Base-by-base conservation (phyloP, 2,113 vertebrate species). In the Mirounga angustirostris region DNA sequence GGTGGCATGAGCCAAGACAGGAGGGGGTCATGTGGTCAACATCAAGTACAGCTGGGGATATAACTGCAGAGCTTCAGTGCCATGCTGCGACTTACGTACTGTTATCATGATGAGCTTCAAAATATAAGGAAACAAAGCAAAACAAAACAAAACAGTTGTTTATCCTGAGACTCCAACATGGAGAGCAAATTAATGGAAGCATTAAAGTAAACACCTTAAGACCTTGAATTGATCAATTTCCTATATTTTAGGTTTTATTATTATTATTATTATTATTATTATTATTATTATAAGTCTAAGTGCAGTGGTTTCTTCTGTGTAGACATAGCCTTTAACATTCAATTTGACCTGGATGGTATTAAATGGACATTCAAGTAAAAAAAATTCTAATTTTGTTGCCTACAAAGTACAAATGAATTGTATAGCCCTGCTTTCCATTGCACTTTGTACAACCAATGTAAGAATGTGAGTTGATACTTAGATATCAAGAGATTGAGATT, bases 361-460 rank as follows among this genome's bases (percentile, higher is more conserved):
- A 96, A 87, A 67, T 63, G 58, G 50, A 86, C 18, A 26, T 54
- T 61, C 21, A 73, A 65, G 24, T 54, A 65, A 87, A 65, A 28
- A 56, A 24, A 54, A 21, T 30, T 36, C 46, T 24, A 85, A 78
- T 89, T 78, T 96, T 22, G 7, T 92, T 94, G 50, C 33, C 40
- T 83, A 79, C 6, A 89, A 84, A 89, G 36, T 87, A 82, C 14
- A 80, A 86, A 92, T 89, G 89, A 71, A 59, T 76, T 65, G 13
- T 50, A 56, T 7, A 59, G 46, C n/a, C 11, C 61, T 78, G 58
- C 54, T 65, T 50, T 71, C 40, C 46, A 9, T 71, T 81, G 3
- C 0, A 54, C 19, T 95, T 89, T 94, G 18, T 56, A 71, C 8
- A 69, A 50, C 3, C 30, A 76, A 26, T 61, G 50, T 74, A 67